Evolutionary conservation across 2,113 vertebrate species (phyloP).

Genomic region (Pedionomus torquatus): DNA sequence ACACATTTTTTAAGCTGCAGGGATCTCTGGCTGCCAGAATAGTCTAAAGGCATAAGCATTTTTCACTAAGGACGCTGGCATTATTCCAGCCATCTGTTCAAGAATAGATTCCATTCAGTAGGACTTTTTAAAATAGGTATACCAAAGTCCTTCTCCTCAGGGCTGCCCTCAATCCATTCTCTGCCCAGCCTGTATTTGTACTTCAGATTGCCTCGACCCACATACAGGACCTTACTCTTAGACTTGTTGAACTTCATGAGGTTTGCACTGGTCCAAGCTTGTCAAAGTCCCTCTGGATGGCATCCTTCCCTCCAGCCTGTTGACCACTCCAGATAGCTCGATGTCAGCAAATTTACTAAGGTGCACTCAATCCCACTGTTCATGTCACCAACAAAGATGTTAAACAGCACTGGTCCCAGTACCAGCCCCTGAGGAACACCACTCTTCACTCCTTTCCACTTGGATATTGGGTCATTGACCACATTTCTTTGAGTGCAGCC

Average conservation of each 20-base stretch:
- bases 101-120: background rate
- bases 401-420: background rate
- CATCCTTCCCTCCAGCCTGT: background rate
- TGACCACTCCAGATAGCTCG: background rate
- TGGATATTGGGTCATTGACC: background rate
- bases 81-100: slow-evolving; percentile 23
- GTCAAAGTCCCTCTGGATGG: background rate
- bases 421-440: background rate
- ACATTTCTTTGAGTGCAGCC: background rate
- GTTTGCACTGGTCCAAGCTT: background rate
- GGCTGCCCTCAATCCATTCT: background rate
- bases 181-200: background rate
- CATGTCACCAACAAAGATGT: background rate
- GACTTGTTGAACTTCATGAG: background rate
- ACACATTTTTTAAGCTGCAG: background rate
- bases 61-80: background rate
- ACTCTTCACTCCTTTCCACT: background rate
- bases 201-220: background rate
- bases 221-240: background rate
- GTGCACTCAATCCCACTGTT: background rate
- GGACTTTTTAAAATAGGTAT: background rate
- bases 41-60: background rate
- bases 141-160: background rate
- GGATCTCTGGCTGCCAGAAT: slow-evolving; percentile 14
- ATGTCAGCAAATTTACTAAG: background rate